A percentile compares a stretch with the other conserved stretches of the same genome.
Conservation (phyloP, 2,888 invertebrate species). For the Yponomeuta malinellus region DNA sequence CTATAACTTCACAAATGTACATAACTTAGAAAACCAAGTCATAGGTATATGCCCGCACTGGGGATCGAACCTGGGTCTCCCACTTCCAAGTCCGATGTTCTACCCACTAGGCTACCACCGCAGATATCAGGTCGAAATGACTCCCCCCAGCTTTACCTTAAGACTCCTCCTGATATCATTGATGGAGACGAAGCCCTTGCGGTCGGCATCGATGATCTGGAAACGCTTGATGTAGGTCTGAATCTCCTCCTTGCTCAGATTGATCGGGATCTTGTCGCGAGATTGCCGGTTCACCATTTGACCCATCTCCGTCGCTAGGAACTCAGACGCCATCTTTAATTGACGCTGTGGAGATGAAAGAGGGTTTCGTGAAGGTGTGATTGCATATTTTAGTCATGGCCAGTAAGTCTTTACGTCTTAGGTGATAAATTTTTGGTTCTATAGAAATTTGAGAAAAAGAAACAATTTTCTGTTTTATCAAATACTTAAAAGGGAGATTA, state of each 20-base stretch:
- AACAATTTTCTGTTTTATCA: too few species aligned
- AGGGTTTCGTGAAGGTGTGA: not conserved
- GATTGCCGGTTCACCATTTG: constrained; percentile 92
- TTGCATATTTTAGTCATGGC: not conserved
- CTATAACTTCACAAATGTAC: too few species aligned
- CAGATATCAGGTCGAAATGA: too few species aligned
- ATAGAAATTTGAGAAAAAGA: too few species aligned
- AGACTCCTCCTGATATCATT: constrained; percentile 97
- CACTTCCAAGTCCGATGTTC: too few species aligned
- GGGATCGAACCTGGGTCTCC: too few species aligned
- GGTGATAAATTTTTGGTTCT: too few species aligned
- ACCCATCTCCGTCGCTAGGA: constrained; percentile 97
- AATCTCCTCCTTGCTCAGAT: constrained; percentile 95
- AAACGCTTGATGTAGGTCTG: constrained; percentile 96
- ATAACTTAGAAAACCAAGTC: too few species aligned
- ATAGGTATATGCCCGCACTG: too few species aligned
- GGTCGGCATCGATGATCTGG: constrained; percentile 95
- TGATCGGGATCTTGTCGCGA: constrained; percentile 91
- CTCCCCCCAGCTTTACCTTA: constrained; percentile 79
- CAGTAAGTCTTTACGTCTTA: too few species aligned
- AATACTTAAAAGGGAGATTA: too few species aligned
- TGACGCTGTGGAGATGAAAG: constrained; percentile 79
- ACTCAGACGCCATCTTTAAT: constrained; percentile 86
- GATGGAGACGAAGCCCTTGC: constrained; percentile 98
- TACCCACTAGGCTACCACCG: too few species aligned